Evolutionary conservation across 2,888 invertebrate genomes (phyloP).

Genomic region (Furcula furcula): DNA sequence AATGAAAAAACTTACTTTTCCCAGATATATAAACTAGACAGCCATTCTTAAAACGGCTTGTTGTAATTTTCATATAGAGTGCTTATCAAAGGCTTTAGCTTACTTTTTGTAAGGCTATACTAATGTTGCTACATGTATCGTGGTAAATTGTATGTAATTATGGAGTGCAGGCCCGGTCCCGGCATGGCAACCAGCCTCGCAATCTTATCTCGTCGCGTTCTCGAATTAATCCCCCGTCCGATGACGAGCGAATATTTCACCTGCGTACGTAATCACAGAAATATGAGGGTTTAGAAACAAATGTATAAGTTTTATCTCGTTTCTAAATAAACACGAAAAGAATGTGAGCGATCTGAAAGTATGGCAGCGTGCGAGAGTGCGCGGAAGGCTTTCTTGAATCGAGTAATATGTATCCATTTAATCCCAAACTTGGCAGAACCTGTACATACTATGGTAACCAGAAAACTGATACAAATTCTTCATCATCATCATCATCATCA

Average conservation of each 20-base stretch:
- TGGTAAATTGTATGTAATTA: constrained; percentile 1
- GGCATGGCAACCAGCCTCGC: constrained; percentile 27
- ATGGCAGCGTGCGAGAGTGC: too few relatives aligned
- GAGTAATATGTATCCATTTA: too few relatives aligned
- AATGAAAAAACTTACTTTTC: too few relatives aligned
- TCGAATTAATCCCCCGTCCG: constrained; percentile 21
- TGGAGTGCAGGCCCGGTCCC: background rate
- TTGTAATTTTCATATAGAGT: too few relatives aligned
- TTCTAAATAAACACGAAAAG: constrained; percentile 14
- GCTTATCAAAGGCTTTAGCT: background rate
- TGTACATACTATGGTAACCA: too few relatives aligned
- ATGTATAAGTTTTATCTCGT: constrained; percentile 16
- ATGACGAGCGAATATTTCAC: constrained; percentile 26
- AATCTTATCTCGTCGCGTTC: constrained; percentile 28
- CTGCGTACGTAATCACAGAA: constrained; percentile 27
- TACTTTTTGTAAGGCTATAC: background rate
- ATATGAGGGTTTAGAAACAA: constrained; percentile 8
- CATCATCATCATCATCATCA: too few relatives aligned
- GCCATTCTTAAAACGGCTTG: too few relatives aligned
- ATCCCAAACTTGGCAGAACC: too few relatives aligned
- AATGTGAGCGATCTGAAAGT: too few relatives aligned
- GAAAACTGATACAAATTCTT: too few relatives aligned
- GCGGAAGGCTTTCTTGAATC: too few relatives aligned
- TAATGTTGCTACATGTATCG: background rate
- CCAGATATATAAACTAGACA: too few relatives aligned